A percentile compares a stretch with the other conserved stretches of the same genome.
phyloP scores from a whole-genome alignment of 2,113 vertebrate species.

The Ageneiosus marmoratus region DNA sequence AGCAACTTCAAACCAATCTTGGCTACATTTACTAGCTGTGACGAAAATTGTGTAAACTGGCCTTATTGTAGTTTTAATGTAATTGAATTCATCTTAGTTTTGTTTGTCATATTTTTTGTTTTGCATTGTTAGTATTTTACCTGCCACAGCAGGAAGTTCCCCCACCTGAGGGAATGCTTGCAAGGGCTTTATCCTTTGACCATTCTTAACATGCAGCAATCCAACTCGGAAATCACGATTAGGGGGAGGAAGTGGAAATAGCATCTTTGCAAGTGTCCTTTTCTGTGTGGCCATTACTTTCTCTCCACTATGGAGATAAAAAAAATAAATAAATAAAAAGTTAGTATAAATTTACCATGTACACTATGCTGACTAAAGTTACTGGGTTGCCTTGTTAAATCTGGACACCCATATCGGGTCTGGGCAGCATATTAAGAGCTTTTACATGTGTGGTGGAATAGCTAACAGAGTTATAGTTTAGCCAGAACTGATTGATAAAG shows the following conservation, averaged over 20 bases:
- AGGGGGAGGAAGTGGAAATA: background rate
- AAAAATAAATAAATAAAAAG: background rate
- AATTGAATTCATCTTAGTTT: background rate
- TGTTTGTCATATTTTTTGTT: background rate
- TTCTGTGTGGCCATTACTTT: slow-evolving; percentile 29
- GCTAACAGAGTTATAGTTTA: background rate
- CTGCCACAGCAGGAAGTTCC: slow-evolving; percentile 67
- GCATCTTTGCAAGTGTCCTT: slow-evolving; percentile 11
- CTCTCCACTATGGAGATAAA: background rate
- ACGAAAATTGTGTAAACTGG: background rate
- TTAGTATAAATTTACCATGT: background rate
- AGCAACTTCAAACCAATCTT: background rate
- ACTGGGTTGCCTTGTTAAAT: background rate
- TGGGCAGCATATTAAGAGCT: background rate
- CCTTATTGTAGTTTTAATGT: too few relatives aligned
- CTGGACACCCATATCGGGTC: background rate
- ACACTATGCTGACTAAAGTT: background rate
- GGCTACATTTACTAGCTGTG: background rate
- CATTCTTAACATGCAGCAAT: slow-evolving; percentile 18
- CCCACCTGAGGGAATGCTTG: slow-evolving; percentile 54
- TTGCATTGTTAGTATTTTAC: slow-evolving; percentile 51
- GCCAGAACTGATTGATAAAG: background rate
- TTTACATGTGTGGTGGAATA: background rate
- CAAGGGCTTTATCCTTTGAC: slow-evolving; percentile 53
- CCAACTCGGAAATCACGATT: background rate